A percentile compares a stretch with the other conserved stretches of the same genome.
Evolutionary conservation across 2,888 invertebrate genomes (phyloP).

Genomic region (Pristionchus entomophagus): DNA sequence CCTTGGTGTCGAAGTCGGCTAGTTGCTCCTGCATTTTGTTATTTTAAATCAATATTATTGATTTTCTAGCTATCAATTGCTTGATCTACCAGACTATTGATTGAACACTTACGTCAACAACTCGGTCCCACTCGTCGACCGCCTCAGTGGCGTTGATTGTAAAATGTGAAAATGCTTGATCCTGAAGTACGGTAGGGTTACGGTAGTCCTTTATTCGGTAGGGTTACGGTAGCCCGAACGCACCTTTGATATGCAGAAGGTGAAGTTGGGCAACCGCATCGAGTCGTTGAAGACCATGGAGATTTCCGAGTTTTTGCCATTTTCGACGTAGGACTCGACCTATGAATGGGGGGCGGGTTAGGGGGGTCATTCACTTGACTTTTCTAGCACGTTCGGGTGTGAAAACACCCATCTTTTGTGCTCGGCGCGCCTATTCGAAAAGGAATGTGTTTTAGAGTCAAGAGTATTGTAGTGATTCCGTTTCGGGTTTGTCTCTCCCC

Average conservation of each 20-base stretch:
- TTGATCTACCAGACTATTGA: background rate
- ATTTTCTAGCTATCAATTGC: background rate
- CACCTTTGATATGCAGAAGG: slow-evolving; percentile 72
- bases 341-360: slow-evolving; percentile 49
- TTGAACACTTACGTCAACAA: slow-evolving; percentile 60
- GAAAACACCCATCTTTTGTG: background rate
- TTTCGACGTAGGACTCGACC: slow-evolving; percentile 68
- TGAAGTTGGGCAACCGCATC: slow-evolving; percentile 74
- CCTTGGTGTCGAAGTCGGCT: slow-evolving; percentile 68
- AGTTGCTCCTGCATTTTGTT: slow-evolving; percentile 60
- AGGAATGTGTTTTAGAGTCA: slow-evolving; percentile 16
- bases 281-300: slow-evolving; percentile 74
- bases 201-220: background rate
- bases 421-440: background rate
- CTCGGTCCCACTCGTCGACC: slow-evolving; percentile 68
- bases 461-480: too few species aligned
- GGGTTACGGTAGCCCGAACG: background rate
- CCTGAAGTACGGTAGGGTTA: background rate
- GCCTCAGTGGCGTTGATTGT: slow-evolving; percentile 65
- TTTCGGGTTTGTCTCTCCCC: too few species aligned
- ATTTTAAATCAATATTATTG: background rate
- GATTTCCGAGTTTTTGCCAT: slow-evolving; percentile 74
- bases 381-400: background rate
- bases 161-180: slow-evolving; percentile 74
- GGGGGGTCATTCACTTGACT: background rate